These are phyloP conservation scores for Alentia gelatinosa DNA, from an alignment of 2,888 invertebrate genomes.

Conservation along the genomic window DNA sequence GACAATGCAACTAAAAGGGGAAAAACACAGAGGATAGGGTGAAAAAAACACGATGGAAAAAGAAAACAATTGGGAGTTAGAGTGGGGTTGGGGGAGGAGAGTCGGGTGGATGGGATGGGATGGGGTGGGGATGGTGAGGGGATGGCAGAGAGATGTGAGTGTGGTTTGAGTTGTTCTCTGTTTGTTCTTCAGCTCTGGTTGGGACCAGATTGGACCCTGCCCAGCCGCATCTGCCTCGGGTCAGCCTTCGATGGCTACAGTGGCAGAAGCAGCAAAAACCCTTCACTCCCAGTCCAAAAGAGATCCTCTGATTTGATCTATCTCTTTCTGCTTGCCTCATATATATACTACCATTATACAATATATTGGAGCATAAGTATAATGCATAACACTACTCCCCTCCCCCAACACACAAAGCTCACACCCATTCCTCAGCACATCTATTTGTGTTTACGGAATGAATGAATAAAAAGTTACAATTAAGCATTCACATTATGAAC, in stretches of 20 bases:
- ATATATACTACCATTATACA: no score
- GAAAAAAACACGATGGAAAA: neutral
- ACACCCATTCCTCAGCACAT: no score
- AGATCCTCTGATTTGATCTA: no score
- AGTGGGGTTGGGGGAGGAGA: neutral
- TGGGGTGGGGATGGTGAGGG: neutral
- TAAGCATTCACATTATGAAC: no score
- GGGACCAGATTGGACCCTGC: constrained; percentile 3
- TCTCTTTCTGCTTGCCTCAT: no score
- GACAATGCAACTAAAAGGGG: neutral
- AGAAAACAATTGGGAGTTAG: constrained; percentile 14
- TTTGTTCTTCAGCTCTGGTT: constrained; percentile 28
- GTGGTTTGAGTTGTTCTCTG: neutral
- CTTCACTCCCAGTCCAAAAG: no score
- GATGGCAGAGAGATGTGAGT: constrained; percentile 18
- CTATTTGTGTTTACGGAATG: no score
- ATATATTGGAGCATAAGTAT: no score
- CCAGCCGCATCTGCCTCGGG: constrained; percentile 27
- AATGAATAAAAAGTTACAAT: no score
- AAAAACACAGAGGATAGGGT: neutral
- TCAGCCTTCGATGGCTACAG: constrained; percentile 36
- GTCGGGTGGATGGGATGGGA: neutral
- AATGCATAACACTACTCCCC: no score
- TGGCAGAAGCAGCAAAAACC: neutral
- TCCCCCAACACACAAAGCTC: no score